These are phyloP conservation scores for Homarus gammarus DNA, from an alignment of 2,888 invertebrate genomes.

Conservation along the genomic window DNA sequence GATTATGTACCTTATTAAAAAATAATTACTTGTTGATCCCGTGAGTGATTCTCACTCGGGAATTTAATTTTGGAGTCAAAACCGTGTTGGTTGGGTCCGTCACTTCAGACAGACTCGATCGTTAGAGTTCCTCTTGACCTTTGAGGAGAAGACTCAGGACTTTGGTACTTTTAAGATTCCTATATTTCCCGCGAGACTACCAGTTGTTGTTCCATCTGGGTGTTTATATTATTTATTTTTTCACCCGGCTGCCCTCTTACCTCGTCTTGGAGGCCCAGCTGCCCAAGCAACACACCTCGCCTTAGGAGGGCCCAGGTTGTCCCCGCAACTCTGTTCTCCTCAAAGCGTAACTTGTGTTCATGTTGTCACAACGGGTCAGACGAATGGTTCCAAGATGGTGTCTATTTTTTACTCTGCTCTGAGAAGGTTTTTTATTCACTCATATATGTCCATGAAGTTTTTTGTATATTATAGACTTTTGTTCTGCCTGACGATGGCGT, in stretches of 20 bases:
- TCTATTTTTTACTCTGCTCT: slow-evolving; percentile 3
- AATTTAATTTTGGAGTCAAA: not conserved
- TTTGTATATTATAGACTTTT: not conserved
- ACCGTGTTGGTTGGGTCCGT: not conserved
- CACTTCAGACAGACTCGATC: not conserved
- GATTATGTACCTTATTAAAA: not conserved
- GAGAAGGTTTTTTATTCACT: not conserved
- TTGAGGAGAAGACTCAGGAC: slow-evolving; percentile 16
- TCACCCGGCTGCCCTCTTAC: not conserved
- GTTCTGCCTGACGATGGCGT: not conserved
- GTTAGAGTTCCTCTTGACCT: not conserved
- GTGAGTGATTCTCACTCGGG: not conserved
- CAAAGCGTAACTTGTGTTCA: not conserved
- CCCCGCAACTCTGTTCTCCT: not conserved
- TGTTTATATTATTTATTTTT: not conserved
- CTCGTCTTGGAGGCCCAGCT: not conserved
- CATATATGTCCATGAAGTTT: not conserved
- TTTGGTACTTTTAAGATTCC: not conserved
- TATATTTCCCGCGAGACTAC: not conserved
- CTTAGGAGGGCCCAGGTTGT: not conserved
- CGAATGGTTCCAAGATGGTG: not conserved
- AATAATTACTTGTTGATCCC: slow-evolving; percentile 4
- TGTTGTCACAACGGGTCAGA: not conserved
- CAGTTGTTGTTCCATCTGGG: not conserved
- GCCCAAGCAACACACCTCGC: not conserved